phyloP scores from a whole-genome alignment of 30 jellyfish, hydroid and myxozoan species.

The Mastigias papua region DNA sequence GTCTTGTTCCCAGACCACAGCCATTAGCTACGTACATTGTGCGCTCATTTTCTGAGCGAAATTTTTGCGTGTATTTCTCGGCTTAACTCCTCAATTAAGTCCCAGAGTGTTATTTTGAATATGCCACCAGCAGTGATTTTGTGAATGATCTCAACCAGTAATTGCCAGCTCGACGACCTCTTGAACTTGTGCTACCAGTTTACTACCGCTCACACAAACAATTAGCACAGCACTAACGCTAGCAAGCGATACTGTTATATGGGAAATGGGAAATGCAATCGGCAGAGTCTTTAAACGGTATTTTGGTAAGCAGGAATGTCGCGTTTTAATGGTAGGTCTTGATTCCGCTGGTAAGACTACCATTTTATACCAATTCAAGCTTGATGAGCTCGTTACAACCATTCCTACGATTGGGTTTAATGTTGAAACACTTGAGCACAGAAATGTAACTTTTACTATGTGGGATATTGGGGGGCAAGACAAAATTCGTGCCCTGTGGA shows the following conservation, averaged over 20 bases:
- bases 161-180: not conserved
- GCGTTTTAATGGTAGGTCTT: constrained; percentile 94
- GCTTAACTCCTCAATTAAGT: too few relatives aligned
- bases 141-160: constrained; percentile 24
- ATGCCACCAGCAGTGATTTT: not conserved
- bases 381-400: constrained; percentile 90
- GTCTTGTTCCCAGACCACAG: too few relatives aligned
- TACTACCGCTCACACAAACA: not conserved
- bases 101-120: not conserved
- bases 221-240: not conserved
- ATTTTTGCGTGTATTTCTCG: too few relatives aligned
- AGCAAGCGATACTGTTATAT: not conserved
- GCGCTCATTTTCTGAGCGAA: too few relatives aligned
- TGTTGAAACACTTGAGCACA: constrained; percentile 90
- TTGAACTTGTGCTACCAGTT: constrained; percentile 20
- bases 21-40: too few relatives aligned
- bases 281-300: constrained; percentile 56
- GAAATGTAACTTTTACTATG: constrained; percentile 82
- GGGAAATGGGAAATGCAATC: constrained; percentile 77
- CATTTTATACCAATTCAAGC: constrained; percentile 85
- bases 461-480: constrained; percentile 99
- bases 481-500: constrained; percentile 91
- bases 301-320: constrained; percentile 87
- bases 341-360: constrained; percentile 97
- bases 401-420: constrained; percentile 96